phyloP scores from a whole-genome alignment of 2,113 vertebrate species.

The Grantiella picta region DNA sequence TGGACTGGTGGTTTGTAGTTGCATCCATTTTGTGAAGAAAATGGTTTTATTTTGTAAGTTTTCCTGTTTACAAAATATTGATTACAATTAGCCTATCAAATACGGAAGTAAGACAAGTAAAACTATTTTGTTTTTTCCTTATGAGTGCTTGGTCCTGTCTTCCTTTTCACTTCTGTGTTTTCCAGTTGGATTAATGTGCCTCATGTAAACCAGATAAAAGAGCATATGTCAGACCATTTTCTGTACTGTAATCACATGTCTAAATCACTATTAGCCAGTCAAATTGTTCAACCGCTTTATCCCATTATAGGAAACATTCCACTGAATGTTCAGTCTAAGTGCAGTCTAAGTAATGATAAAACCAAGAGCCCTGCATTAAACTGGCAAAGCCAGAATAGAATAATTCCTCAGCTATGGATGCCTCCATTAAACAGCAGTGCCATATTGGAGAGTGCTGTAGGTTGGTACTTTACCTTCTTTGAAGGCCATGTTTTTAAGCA shows the following conservation, averaged over 20 bases:
- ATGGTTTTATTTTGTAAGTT: not conserved
- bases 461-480: not conserved
- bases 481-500: not conserved
- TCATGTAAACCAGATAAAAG: slow-evolving; percentile 59
- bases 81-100: not conserved
- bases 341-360: slow-evolving; percentile 45
- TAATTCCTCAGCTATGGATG: not conserved
- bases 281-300: slow-evolving; percentile 52
- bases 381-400: not conserved
- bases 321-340: slow-evolving; percentile 48
- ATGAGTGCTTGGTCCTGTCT: not conserved
- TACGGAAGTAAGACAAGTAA: not conserved
- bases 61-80: not conserved
- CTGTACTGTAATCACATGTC: slow-evolving; percentile 61
- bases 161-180: slow-evolving; percentile 5
- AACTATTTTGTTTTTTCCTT: not conserved
- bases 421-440: not conserved
- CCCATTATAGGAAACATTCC: slow-evolving; percentile 57
- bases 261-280: slow-evolving; percentile 62
- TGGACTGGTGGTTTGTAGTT: not conserved
- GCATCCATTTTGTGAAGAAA: not conserved
- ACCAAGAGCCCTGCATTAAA: slow-evolving; percentile 1
- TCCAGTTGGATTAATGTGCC: slow-evolving; percentile 42
- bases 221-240: slow-evolving; percentile 62
- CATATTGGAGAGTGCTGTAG: not conserved